phyloP scores from a whole-genome alignment of 2,797 vertebrate genomes.

The Spatula versicolor region DNA sequence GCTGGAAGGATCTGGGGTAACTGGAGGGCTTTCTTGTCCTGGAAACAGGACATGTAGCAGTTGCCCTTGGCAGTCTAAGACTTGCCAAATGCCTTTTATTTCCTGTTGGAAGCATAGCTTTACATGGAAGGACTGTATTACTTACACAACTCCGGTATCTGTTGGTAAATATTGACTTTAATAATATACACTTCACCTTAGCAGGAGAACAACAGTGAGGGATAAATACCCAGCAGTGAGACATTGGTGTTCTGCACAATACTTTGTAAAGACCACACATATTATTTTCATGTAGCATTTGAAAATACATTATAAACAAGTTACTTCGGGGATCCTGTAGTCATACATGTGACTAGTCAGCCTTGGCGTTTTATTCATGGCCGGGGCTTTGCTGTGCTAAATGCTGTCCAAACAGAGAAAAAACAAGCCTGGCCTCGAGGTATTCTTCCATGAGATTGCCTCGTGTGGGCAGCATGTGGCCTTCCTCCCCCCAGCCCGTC shows the following conservation, averaged over 20 bases:
- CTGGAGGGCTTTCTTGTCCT: constrained; percentile 51
- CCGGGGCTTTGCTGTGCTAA: background rate
- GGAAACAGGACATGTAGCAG: constrained; percentile 45
- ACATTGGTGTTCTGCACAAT: background rate
- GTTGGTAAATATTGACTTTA: constrained; percentile 34
- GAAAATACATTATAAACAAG: constrained; percentile 11
- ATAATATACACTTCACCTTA: background rate
- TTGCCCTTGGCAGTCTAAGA: constrained; percentile 6
- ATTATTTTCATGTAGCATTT: background rate
- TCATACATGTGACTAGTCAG: background rate
- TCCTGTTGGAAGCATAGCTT: constrained; percentile 41
- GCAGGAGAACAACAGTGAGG: background rate
- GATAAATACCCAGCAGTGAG: background rate
- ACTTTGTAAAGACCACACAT: background rate
- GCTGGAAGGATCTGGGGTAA: constrained; percentile 6
- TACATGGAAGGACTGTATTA: background rate
- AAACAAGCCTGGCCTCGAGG: background rate
- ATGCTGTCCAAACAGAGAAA: background rate
- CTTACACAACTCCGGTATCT: background rate
- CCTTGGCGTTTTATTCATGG: background rate
- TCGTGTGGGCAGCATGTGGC: background rate
- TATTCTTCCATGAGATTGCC: background rate
- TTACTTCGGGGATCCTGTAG: background rate
- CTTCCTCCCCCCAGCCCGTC: background rate
- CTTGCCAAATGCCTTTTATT: constrained; percentile 32